Percentiles rank a stretch among this genome's conserved stretches.
Conservation (phyloP, 1,140 invertebrate species). For the Apis laboriosa region DNA sequence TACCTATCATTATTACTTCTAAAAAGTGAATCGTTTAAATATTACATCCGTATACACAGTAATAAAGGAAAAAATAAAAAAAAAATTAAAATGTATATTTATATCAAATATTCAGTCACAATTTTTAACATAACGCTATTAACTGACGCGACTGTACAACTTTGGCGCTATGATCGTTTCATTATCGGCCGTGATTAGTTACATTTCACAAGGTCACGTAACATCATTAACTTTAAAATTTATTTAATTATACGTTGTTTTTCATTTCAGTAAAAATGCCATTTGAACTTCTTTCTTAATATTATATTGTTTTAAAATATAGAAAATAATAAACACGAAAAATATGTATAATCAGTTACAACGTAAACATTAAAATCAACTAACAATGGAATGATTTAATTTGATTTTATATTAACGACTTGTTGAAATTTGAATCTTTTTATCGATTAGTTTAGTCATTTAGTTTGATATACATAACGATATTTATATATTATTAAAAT, state of each 20-base stretch:
- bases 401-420: not conserved
- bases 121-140: not conserved
- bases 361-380: not conserved
- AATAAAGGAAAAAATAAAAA: too few relatives aligned
- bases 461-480: too few relatives aligned
- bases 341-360: not conserved
- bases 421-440: not conserved
- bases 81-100: not conserved
- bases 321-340: not conserved
- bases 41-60: not conserved
- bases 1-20: not conserved
- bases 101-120: not conserved
- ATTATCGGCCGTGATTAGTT: not conserved
- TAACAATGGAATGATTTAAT: not conserved
- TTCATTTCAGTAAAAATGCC: not conserved
- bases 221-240: not conserved
- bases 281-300: not conserved
- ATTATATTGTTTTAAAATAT: not conserved
- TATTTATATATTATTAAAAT: too few relatives aligned
- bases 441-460: not conserved
- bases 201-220: not conserved
- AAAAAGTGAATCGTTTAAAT: conserved; percentile 3
- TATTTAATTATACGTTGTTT: not conserved
- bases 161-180: not conserved
- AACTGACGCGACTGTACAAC: not conserved